Conservation (phyloP, 2,888 invertebrate species). For the Dusona sp. region DNA sequence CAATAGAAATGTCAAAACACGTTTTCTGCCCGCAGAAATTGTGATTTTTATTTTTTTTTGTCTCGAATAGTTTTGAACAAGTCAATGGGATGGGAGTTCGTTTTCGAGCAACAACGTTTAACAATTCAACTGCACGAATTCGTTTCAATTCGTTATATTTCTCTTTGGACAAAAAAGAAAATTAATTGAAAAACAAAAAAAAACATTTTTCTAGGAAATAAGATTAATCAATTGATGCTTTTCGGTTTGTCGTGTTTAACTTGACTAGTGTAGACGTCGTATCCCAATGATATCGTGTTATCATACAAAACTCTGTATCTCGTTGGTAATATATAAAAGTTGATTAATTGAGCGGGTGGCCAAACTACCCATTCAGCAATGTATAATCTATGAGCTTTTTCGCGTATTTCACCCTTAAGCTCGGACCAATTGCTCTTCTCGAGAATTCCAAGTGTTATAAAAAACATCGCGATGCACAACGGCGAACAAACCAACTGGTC, state of each 20-base stretch:
- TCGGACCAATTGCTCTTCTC: conserved; percentile 88
- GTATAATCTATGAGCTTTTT: conserved; percentile 92
- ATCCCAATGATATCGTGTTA: conserved; percentile 93
- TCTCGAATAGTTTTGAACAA: conserved; percentile 1
- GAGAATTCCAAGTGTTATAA: conserved; percentile 90
- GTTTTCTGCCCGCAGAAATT: conserved; percentile 61
- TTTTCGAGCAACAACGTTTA: neutral
- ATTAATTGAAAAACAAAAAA: conserved; percentile 8
- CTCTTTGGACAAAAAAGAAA: neutral
- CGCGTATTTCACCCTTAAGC: conserved; percentile 88
- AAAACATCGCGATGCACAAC: conserved; percentile 91
- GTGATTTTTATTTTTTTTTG: neutral
- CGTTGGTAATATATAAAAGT: conserved; percentile 94
- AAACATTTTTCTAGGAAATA: neutral
- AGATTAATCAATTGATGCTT: conserved; percentile 51
- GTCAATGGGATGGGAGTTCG: neutral
- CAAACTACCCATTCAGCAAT: conserved; percentile 96
- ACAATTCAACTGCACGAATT: neutral
- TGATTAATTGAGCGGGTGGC: conserved; percentile 97
- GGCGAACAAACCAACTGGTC: conserved; percentile 96
- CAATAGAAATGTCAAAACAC: neutral
- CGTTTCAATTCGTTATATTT: neutral
- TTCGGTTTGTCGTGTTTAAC: conserved; percentile 87
- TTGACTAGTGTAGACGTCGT: conserved; percentile 94
- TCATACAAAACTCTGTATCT: conserved; percentile 94